Conservation (phyloP, 2,797 vertebrate species). For the Menidia menidia region DNA sequence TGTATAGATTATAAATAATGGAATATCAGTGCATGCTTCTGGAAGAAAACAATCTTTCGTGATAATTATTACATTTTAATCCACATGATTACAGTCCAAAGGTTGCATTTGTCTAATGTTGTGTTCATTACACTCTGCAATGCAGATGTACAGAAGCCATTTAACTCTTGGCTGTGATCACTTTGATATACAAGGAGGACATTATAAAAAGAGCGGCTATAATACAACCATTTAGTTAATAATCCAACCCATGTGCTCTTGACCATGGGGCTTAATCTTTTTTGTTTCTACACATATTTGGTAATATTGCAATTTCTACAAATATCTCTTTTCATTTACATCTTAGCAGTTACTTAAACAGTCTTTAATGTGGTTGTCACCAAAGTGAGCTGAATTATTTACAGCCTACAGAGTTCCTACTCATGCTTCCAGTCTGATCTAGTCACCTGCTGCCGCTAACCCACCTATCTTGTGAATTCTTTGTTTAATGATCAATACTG, state of each 20-base stretch:
- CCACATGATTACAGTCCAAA: background rate
- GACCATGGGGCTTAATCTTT: too few relatives aligned
- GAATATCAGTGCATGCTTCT: background rate
- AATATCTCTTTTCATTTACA: slow-evolving; percentile 7
- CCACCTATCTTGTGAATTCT: background rate
- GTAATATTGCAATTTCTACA: background rate
- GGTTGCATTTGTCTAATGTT: background rate
- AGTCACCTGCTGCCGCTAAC: slow-evolving; percentile 6
- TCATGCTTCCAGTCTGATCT: slow-evolving; percentile 6
- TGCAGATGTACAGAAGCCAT: background rate
- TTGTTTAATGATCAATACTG: slow-evolving; percentile 19
- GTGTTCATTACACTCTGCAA: background rate
- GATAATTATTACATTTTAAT: slow-evolving; percentile 1
- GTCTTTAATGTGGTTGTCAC: slow-evolving; percentile 32
- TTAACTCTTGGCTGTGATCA: too few relatives aligned
- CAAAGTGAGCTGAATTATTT: slow-evolving; percentile 21
- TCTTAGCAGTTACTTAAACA: slow-evolving; percentile 27
- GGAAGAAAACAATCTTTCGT: background rate
- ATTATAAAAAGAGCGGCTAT: too few relatives aligned
- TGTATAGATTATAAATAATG: background rate
- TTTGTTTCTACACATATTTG: background rate
- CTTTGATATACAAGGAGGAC: too few relatives aligned
- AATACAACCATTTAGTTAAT: slow-evolving; percentile 13
- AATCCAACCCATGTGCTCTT: slow-evolving; percentile 13
- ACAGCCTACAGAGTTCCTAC: slow-evolving; percentile 24